phyloP scores from a whole-genome alignment of 2,113 vertebrate genomes.

The Ciconia maguari region DNA sequence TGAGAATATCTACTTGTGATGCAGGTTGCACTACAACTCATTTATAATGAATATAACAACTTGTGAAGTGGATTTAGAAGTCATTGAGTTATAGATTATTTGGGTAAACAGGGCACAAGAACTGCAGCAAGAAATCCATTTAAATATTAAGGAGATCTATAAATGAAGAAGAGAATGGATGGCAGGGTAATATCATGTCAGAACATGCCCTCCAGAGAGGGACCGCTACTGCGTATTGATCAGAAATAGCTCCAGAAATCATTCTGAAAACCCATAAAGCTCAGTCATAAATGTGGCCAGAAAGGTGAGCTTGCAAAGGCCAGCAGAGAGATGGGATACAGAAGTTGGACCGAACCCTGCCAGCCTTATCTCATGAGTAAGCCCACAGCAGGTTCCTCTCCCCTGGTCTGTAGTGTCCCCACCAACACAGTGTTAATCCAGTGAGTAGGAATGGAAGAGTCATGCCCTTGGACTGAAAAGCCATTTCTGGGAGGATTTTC shows the following conservation, averaged over 20 bases:
- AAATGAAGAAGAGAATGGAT: constrained; percentile 3
- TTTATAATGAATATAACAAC: constrained; percentile 58
- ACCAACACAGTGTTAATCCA: neutral
- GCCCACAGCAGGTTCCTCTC: neutral
- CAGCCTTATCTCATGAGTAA: neutral
- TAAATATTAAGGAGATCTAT: constrained; percentile 58
- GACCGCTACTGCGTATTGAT: neutral
- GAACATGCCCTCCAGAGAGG: constrained; percentile 44
- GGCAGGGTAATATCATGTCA: constrained; percentile 47
- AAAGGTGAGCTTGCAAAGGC: neutral
- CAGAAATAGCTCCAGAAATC: constrained; percentile 29
- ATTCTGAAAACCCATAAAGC: constrained; percentile 13
- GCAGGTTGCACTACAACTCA: constrained; percentile 47
- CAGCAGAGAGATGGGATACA: neutral
- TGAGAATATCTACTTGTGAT: constrained; percentile 48
- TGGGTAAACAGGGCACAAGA: constrained; percentile 44
- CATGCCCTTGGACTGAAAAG: neutral
- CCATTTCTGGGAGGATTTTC: neutral
- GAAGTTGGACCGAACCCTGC: neutral
- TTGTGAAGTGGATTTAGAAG: constrained; percentile 64
- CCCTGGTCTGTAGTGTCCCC: neutral
- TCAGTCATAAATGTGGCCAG: neutral
- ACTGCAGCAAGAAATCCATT: constrained; percentile 50
- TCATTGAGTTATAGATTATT: constrained; percentile 65
- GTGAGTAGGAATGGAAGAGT: neutral